Evolutionary conservation across 2,888 invertebrate species (phyloP), one percentile per base, ranked within the genome.

Genomic region (Crepidodera aurea): DNA sequence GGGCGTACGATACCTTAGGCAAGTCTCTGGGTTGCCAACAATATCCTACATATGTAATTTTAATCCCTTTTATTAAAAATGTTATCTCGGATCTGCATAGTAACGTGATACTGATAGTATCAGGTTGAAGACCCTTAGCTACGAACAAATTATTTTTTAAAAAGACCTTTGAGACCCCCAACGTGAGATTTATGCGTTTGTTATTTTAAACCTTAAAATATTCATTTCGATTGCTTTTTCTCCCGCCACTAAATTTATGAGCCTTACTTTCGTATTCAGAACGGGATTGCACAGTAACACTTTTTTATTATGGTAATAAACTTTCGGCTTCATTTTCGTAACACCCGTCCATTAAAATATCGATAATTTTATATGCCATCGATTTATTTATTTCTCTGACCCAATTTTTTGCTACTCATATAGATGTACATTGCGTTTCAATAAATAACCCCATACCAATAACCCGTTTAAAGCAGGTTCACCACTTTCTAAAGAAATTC

Each of bases 11-110:
- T 70, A 72, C 76, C 73, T 68, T 62, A 71, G 70, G 75, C 70
- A 68, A 64, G 69, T 69, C 67, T 68, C 68, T 69, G 74, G 73
- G 73, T 72, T 70, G 64, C 71, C 69, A 70, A 78, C 77, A 78
- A 78, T 77, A 77, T 76, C 73, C 70, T 77, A 79, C 79, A 79
- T 77, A 79, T 79, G 79, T 79, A 79, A 78, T 78, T 79, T 79
- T 80, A 81, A 81, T 81, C 79, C 79, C 73, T 75, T 77, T 78
- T 78, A 79, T 79, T 79, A 77, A 77, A 79, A 78, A 77, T 72
- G 76, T 77, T 79, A 79, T 79, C 79, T 78, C 51, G 65, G 74
- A 78, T 79, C 78, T 79, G 74, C 73, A 78, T 76, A 74, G 79
- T 78, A 79, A 79, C 77, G 72, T 76, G 79, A 79, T 79, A 79